Conservation (phyloP, 2,797 vertebrate genomes). For the Etheostoma perlongum region DNA sequence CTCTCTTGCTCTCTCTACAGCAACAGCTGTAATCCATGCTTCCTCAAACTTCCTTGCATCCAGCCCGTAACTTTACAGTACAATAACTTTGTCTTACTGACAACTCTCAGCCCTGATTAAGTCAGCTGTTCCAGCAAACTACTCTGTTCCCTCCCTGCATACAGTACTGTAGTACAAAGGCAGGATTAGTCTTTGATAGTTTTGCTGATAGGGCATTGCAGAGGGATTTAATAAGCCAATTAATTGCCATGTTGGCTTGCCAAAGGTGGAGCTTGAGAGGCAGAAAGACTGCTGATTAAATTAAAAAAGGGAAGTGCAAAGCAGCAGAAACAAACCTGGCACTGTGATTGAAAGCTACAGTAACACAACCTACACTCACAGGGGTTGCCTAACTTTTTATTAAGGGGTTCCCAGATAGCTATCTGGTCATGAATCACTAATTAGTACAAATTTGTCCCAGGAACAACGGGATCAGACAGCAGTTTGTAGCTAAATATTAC, state of each 20-base stretch:
- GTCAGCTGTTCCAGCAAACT: conserved; percentile 51
- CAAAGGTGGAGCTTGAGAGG: conserved; percentile 73
- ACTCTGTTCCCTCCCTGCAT: conserved; percentile 30
- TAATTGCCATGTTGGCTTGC: conserved; percentile 79
- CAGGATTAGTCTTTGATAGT: conserved; percentile 81
- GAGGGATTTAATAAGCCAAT: conserved; percentile 83
- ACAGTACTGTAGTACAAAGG: conserved; percentile 67
- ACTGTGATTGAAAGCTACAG: conserved; percentile 48
- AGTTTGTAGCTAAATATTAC: conserved; percentile 23
- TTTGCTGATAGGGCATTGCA: conserved; percentile 80
- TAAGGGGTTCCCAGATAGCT: conserved; percentile 30
- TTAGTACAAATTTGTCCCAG: conserved; percentile 21
- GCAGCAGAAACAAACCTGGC: conserved; percentile 56
- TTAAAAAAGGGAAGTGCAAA: conserved; percentile 68
- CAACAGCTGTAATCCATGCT: conserved; percentile 21
- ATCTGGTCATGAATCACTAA: conserved; percentile 10
- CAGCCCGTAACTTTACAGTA: conserved; percentile 24
- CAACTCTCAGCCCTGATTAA: conserved; percentile 55
- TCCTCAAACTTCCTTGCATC: conserved; percentile 17
- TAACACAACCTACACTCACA: conserved; percentile 20
- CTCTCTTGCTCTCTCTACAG: conserved; percentile 9
- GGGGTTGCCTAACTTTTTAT: conserved; percentile 49
- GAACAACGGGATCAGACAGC: conserved; percentile 10
- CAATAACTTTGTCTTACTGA: conserved; percentile 48
- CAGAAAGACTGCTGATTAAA: conserved; percentile 69